These are phyloP conservation scores for Caenorhabditis zanzibari DNA, from an alignment of 2,888 invertebrate species.

Conservation along the genomic window DNA sequence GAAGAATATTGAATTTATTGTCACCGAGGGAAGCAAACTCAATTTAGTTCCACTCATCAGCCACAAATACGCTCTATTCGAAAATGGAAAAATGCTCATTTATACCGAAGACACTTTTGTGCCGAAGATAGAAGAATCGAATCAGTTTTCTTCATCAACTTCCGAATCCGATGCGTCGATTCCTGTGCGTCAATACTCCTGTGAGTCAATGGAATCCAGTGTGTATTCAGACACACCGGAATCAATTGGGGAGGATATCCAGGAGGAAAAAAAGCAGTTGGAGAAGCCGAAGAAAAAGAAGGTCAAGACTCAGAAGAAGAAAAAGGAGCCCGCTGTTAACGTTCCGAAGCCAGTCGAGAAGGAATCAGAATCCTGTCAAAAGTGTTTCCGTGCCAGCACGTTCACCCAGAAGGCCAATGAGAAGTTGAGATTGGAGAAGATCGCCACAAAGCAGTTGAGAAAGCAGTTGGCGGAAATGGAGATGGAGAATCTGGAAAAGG, in stretches of 20 bases:
- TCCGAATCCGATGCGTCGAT: no score
- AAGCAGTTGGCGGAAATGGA: not conserved
- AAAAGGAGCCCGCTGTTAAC: not conserved
- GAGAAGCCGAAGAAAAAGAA: not conserved
- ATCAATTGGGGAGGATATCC: not conserved
- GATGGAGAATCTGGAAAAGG: not conserved
- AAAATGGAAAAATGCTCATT: no score
- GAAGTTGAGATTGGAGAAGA: not conserved
- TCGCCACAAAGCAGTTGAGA: not conserved
- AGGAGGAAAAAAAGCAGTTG: not conserved
- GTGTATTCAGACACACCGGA: not conserved
- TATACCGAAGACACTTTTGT: no score
- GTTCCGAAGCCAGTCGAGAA: not conserved
- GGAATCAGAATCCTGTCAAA: constrained; percentile 16
- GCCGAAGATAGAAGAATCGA: no score
- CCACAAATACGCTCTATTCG: not conserved
- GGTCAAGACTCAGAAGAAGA: not conserved
- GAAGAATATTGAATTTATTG: constrained; percentile 5
- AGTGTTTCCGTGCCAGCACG: constrained; percentile 2
- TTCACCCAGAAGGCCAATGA: not conserved
- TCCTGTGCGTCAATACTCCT: no score
- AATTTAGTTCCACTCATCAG: not conserved
- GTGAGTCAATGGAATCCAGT: no score
- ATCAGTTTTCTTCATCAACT: no score
- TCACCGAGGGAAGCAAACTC: not conserved